Conservation (phyloP, 2,888 invertebrate species). For the Andrena praecox region DNA sequence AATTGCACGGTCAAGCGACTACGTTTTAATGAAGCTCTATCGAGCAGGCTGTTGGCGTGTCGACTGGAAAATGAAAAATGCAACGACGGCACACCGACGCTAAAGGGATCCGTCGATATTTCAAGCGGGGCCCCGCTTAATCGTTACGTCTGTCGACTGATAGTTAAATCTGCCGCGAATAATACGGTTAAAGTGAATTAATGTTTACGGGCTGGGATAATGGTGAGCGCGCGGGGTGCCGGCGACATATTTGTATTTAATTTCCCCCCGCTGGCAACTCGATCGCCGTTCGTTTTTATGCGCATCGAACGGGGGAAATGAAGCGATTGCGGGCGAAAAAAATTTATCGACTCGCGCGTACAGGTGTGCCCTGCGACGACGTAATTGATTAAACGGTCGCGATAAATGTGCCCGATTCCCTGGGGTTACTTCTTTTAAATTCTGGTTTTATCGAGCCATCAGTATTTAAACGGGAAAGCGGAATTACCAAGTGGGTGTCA, state of each 20-base stretch:
- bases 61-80: slow-evolving; percentile 27
- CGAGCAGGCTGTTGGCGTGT: slow-evolving; percentile 30
- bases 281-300: slow-evolving; percentile 10
- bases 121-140: background rate
- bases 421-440: background rate
- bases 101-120: slow-evolving; percentile 3
- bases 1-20: slow-evolving; percentile 57
- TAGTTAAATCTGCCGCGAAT: slow-evolving; percentile 18
- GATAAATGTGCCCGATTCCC: background rate
- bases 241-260: slow-evolving; percentile 17
- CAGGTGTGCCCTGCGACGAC: background rate
- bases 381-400: background rate
- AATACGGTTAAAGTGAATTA: slow-evolving; percentile 29
- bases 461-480: no score
- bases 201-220: slow-evolving; percentile 5
- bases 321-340: background rate
- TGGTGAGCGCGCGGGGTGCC: background rate
- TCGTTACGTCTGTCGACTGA: background rate
- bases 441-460: background rate
- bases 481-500: no score
- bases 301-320: background rate
- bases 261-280: background rate
- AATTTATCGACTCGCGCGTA: background rate
- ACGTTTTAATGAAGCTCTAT: slow-evolving; percentile 57
- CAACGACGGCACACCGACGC: background rate